A percentile compares a stretch with the other conserved stretches of the same genome.
Conservation (phyloP, 1,140 invertebrate species). For the Matsumurasca onukii region DNA sequence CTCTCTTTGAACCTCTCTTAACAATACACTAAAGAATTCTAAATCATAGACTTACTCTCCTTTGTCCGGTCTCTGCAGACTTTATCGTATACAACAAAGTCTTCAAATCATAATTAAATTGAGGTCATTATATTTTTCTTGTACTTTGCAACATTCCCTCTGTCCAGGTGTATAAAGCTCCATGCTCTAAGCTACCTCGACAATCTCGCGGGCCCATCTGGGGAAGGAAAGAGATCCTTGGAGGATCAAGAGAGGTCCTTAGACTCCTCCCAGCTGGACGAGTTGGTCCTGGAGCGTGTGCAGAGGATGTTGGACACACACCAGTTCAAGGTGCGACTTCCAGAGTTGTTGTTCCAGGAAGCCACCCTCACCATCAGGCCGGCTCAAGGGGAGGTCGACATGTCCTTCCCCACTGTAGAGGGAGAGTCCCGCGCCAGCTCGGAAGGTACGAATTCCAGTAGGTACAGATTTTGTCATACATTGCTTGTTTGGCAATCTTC, state of each 20-base stretch:
- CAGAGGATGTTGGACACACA: conserved; percentile 67
- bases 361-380: conserved; percentile 51
- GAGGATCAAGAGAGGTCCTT: background rate
- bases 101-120: no score
- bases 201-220: conserved; percentile 29
- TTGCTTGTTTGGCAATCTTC: background rate
- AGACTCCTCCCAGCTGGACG: conserved; percentile 61
- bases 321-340: conserved; percentile 67
- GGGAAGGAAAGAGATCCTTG: background rate
- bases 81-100: no score
- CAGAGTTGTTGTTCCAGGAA: conserved; percentile 50
- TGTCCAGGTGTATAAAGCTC: background rate
- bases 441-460: conserved; percentile 26
- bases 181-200: conserved; percentile 71
- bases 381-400: conserved; percentile 54
- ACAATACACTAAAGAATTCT: no score
- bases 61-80: no score
- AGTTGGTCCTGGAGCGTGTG: conserved; percentile 69
- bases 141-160: no score
- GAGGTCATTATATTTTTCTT: no score
- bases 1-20: no score
- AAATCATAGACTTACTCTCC: no score
- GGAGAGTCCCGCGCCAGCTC: conserved; percentile 5
- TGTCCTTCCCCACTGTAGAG: conserved; percentile 56
- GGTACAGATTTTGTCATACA: conserved; percentile 15